phyloP scores from a whole-genome alignment of 2,888 invertebrate genomes.

The Pterobdella sp. region DNA sequence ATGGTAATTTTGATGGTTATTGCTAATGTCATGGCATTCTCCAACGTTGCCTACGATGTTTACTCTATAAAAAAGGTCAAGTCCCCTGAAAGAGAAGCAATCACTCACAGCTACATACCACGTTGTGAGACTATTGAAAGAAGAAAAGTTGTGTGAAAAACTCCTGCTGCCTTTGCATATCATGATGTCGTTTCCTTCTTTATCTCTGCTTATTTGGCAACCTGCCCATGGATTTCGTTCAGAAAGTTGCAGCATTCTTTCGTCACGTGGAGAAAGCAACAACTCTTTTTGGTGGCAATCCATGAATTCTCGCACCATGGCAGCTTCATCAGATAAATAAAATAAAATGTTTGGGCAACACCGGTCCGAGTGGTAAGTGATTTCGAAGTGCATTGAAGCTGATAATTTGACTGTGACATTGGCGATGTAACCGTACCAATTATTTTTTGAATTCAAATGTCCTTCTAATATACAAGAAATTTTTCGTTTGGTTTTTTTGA shows the following conservation, averaged over 20 bases:
- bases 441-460: slow-evolving; percentile 32
- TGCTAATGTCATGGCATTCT: slow-evolving; percentile 29
- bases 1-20: not conserved
- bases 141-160: slow-evolving; percentile 31
- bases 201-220: slow-evolving; percentile 33
- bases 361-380: slow-evolving; percentile 36
- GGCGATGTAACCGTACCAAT: slow-evolving; percentile 38
- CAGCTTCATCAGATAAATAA: slow-evolving; percentile 36
- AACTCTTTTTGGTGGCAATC: slow-evolving; percentile 37
- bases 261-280: slow-evolving; percentile 35
- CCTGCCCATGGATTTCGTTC: slow-evolving; percentile 38
- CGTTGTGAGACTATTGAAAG: slow-evolving; percentile 31
- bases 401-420: slow-evolving; percentile 35
- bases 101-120: slow-evolving; percentile 38
- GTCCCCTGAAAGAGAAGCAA: slow-evolving; percentile 34
- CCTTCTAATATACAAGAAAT: slow-evolving; percentile 37
- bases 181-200: slow-evolving; percentile 33
- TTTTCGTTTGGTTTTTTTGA: not conserved
- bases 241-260: slow-evolving; percentile 37
- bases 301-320: slow-evolving; percentile 34
- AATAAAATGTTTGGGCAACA: slow-evolving; percentile 38
- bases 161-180: slow-evolving; percentile 36
- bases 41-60: slow-evolving; percentile 36
- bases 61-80: slow-evolving; percentile 35
- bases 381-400: slow-evolving; percentile 34